These are phyloP conservation scores for Ecliptopera silaceata DNA, from an alignment of 2,888 invertebrate genomes.

Conservation along the genomic window DNA sequence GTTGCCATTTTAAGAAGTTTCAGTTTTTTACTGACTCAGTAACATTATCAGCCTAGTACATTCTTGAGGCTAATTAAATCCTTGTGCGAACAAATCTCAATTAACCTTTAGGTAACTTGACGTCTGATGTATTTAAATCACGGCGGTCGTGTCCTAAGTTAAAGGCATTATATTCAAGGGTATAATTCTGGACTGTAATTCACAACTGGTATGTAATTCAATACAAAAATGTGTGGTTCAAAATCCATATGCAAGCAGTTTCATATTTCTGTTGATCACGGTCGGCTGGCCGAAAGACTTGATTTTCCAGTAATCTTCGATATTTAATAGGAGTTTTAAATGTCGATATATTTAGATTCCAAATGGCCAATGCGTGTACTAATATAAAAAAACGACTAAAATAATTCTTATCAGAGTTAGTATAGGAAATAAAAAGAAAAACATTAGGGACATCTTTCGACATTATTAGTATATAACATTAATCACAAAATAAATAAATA, in stretches of 20 bases:
- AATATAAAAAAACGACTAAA: no score
- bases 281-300: conserved; percentile 7
- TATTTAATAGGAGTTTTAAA: background rate
- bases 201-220: conserved; percentile 17
- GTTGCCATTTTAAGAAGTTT: background rate
- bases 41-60: no score
- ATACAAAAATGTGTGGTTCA: conserved; percentile 23
- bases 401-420: no score
- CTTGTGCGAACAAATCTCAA: no score
- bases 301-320: conserved; percentile 10
- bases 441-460: no score
- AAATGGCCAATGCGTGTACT: no score
- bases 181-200: background rate
- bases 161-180: background rate
- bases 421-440: no score
- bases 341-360: no score
- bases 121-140: no score
- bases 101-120: background rate
- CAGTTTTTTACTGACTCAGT: conserved; percentile 5
- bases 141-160: background rate
- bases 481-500: no score
- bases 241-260: conserved; percentile 17
- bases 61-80: background rate
- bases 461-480: no score
- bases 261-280: conserved; percentile 29